phyloP scores from a whole-genome alignment of 1,140 invertebrate species.

The Temnothorax nylanderi region DNA sequence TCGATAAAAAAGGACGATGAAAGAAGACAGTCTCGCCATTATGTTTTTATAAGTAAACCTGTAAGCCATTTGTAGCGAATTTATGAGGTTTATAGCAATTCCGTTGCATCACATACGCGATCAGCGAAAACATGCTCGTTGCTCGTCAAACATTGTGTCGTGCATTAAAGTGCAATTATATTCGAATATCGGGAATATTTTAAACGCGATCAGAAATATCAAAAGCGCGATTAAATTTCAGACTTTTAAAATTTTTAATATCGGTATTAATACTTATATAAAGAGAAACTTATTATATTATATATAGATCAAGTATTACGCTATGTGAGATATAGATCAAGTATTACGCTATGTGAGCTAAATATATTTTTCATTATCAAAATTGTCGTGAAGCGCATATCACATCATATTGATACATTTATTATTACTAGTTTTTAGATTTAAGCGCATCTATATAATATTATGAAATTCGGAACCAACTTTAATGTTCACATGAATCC shows the following conservation, averaged over 20 bases:
- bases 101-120: not conserved
- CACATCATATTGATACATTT: not conserved
- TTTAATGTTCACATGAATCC: not conserved
- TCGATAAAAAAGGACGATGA: slow-evolving; percentile 14
- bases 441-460: not conserved
- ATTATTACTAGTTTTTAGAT: not conserved
- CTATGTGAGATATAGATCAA: not conserved
- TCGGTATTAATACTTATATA: not conserved
- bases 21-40: slow-evolving; percentile 34
- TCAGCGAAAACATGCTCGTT: slow-evolving; percentile 17
- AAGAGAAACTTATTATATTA: not conserved
- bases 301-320: too few relatives aligned
- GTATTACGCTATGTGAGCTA: not conserved
- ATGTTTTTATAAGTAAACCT: slow-evolving; percentile 31
- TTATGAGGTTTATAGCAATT: slow-evolving; percentile 40
- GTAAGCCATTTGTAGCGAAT: slow-evolving; percentile 21
- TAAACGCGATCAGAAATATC: too few relatives aligned
- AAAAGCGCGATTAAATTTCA: not conserved
- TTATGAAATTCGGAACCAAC: not conserved
- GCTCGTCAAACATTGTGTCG: slow-evolving; percentile 9
- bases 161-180: slow-evolving; percentile 17
- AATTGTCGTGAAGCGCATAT: not conserved
- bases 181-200: not conserved
- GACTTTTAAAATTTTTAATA: not conserved
- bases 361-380: not conserved